These are phyloP conservation scores for Eugnorisma glareosa DNA, from an alignment of 2,888 invertebrate genomes.

Conservation along the genomic window DNA sequence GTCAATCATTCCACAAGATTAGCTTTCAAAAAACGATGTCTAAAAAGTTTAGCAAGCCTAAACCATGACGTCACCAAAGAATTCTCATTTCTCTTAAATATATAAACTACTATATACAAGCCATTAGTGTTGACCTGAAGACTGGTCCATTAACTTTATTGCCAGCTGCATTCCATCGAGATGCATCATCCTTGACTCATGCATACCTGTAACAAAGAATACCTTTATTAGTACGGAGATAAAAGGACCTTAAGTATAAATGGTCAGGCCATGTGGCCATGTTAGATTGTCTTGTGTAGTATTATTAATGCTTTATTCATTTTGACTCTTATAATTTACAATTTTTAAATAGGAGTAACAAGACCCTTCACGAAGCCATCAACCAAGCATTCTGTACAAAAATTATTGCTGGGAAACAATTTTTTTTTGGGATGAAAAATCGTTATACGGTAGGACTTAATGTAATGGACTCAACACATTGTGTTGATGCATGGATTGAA, in stretches of 20 bases:
- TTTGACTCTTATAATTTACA: too few species aligned
- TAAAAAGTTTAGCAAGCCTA: not conserved
- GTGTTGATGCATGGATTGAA: too few species aligned
- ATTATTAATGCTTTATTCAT: not conserved
- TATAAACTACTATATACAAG: constrained; percentile 49
- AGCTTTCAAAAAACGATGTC: not conserved
- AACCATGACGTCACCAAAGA: constrained; percentile 55
- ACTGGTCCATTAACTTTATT: constrained; percentile 69
- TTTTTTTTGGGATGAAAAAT: too few species aligned
- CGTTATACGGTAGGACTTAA: too few species aligned
- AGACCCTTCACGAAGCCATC: too few species aligned
- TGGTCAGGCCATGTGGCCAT: constrained; percentile 18
- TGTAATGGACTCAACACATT: too few species aligned
- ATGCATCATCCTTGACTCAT: constrained; percentile 83
- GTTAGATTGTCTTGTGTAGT: not conserved
- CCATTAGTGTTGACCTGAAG: constrained; percentile 66
- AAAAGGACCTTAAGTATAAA: constrained; percentile 39
- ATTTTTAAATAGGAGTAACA: too few species aligned
- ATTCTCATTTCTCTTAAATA: constrained; percentile 48
- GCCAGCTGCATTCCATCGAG: constrained; percentile 78
- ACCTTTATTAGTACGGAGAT: constrained; percentile 68
- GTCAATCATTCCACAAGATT: not conserved
- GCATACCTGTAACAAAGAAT: constrained; percentile 87
- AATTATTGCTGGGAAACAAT: too few species aligned
- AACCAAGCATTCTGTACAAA: too few species aligned